phyloP scores from a whole-genome alignment of 2,797 vertebrate genomes.

The Aldrovandia affinis region DNA sequence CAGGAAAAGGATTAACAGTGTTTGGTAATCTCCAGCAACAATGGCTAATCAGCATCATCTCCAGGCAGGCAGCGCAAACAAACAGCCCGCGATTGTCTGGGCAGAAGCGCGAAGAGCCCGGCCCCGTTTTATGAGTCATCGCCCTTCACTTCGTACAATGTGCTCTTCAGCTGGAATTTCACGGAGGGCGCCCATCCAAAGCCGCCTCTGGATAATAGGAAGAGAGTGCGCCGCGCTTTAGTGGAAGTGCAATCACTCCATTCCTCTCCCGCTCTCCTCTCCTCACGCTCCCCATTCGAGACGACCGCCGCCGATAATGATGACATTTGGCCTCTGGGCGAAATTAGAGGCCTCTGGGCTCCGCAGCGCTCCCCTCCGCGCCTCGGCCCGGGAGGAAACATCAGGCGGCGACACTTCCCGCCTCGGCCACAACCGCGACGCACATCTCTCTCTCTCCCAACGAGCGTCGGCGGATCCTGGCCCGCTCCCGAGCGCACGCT shows the following conservation, averaged over 20 bases:
- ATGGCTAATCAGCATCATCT: slow-evolving; percentile 27
- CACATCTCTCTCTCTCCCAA: not conserved
- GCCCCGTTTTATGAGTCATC: slow-evolving; percentile 30
- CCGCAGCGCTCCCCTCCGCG: not conserved
- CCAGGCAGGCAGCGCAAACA: not conserved
- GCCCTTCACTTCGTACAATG: not conserved
- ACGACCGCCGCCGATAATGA: slow-evolving; percentile 23
- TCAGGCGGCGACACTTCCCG: not conserved
- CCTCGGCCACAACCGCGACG: not conserved
- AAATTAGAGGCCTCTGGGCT: slow-evolving; percentile 53
- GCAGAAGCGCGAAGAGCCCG: not conserved
- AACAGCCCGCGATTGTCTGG: slow-evolving; percentile 4
- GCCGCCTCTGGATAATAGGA: not conserved
- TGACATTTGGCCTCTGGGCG: slow-evolving; percentile 57
- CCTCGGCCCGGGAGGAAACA: not conserved
- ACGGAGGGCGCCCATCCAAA: not conserved
- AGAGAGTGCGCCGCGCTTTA: not conserved
- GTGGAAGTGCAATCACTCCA: too few species aligned
- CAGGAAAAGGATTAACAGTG: slow-evolving; percentile 16
- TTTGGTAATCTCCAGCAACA: slow-evolving; percentile 27
- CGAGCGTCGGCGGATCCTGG: slow-evolving; percentile 28
- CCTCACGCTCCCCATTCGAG: not conserved
- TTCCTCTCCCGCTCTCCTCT: not conserved
- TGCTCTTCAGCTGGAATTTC: not conserved
- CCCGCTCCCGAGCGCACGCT: slow-evolving; percentile 60